These are phyloP conservation scores for Drosophila rellima DNA, from an alignment of 2,888 invertebrate species.

Conservation along the genomic window DNA sequence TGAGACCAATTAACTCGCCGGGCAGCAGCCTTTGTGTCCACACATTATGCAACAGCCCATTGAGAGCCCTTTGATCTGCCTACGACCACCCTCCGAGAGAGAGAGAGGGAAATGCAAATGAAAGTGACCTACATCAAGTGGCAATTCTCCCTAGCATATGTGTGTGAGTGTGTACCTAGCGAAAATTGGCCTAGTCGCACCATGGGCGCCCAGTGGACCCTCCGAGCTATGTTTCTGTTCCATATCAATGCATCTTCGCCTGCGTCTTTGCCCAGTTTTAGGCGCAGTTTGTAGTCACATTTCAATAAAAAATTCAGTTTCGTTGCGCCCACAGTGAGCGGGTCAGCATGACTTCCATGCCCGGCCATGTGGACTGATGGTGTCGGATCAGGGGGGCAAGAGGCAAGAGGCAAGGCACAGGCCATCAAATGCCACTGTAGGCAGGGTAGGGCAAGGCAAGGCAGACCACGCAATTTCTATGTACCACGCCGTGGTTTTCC, in stretches of 20 bases:
- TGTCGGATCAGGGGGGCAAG: slow-evolving; percentile 12
- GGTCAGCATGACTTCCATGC: slow-evolving; percentile 71
- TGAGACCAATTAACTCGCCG: slow-evolving; percentile 60
- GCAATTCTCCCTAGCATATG: slow-evolving; percentile 42
- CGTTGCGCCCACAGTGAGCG: slow-evolving; percentile 53
- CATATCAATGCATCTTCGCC: slow-evolving; percentile 50
- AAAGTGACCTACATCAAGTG: slow-evolving; percentile 81
- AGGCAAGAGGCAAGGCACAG: slow-evolving; percentile 2
- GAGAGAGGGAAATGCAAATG: slow-evolving; percentile 55
- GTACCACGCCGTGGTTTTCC: slow-evolving; percentile 40
- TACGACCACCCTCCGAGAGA: slow-evolving; percentile 65
- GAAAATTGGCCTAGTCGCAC: slow-evolving; percentile 46
- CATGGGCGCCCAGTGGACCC: slow-evolving; percentile 42
- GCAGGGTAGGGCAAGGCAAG: slow-evolving; percentile 7
- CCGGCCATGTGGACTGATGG: slow-evolving; percentile 24
- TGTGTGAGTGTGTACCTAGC: slow-evolving; percentile 18
- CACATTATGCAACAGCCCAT: slow-evolving; percentile 74
- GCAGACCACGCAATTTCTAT: slow-evolving; percentile 59
- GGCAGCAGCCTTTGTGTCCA: slow-evolving; percentile 56
- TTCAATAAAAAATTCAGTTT: slow-evolving; percentile 63
- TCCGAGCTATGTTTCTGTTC: slow-evolving; percentile 31
- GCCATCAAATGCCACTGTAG: background rate
- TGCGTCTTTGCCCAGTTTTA: slow-evolving; percentile 28
- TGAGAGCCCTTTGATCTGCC: slow-evolving; percentile 65
- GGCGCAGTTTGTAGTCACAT: slow-evolving; percentile 37